Conservation (phyloP, 1,140 invertebrate genomes). For the Schlechtendalia chinensis region DNA sequence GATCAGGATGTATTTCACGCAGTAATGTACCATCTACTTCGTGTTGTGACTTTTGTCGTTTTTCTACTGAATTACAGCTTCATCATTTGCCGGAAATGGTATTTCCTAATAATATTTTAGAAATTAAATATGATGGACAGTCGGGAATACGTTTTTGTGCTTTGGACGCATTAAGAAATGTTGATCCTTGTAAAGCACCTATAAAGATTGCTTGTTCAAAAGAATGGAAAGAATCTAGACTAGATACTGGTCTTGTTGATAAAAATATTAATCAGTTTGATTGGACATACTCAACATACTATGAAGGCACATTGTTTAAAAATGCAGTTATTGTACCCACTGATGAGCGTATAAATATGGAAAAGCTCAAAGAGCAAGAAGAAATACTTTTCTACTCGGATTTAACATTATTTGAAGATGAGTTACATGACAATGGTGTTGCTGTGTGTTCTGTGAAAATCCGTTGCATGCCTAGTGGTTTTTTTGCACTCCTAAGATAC, state of each 20-base stretch:
- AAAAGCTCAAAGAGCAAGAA: conserved; percentile 85
- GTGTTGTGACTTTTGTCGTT: conserved; percentile 70
- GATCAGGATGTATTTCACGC: conserved; percentile 68
- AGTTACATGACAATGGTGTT: conserved; percentile 96
- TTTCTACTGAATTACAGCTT: conserved; percentile 71
- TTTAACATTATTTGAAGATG: conserved; percentile 94
- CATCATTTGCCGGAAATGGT: conserved; percentile 97
- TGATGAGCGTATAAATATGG: conserved; percentile 75
- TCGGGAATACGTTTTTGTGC: conserved; percentile 81
- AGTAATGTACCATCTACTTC: conserved; percentile 54
- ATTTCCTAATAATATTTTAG: conserved; percentile 84
- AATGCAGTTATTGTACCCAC: conserved; percentile 58
- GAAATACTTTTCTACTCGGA: conserved; percentile 94
- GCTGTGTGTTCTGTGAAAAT: conserved; percentile 90
- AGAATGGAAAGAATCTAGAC: conserved; percentile 79
- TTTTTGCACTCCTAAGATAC: conserved; percentile 86
- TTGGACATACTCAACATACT: conserved; percentile 96
- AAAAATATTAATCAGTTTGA: conserved; percentile 88
- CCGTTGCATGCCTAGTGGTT: conserved; percentile 92
- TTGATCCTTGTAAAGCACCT: conserved; percentile 76
- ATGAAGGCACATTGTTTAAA: conserved; percentile 77
- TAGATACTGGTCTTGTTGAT: conserved; percentile 65
- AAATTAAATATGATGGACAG: conserved; percentile 68
- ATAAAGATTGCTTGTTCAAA: conserved; percentile 84
- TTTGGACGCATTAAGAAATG: conserved; percentile 81